These are phyloP conservation scores for Mus musculus DNA, from an alignment of 2,113 vertebrate species.

Conservation along the genomic window DNA sequence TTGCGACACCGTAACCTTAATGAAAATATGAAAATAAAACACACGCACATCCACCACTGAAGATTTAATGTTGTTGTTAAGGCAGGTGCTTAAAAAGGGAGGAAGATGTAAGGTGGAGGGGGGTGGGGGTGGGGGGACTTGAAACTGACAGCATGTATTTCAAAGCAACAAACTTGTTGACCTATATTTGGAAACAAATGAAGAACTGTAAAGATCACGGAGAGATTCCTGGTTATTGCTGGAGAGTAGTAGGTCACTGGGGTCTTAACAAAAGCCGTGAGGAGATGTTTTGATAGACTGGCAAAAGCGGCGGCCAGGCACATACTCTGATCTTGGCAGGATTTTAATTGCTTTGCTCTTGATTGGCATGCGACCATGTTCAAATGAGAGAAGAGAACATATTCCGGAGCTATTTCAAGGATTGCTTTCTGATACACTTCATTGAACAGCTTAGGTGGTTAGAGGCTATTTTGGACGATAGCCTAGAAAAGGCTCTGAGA, in stretches of 20 bases:
- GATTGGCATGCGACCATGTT: constrained; percentile 82
- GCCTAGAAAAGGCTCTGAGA: constrained; percentile 83
- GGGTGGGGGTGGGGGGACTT: not conserved
- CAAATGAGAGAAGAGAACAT: constrained; percentile 81
- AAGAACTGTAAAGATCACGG: constrained; percentile 67
- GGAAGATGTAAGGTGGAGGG: not conserved
- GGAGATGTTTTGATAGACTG: constrained; percentile 83
- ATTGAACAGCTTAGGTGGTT: constrained; percentile 84
- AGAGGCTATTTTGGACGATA: constrained; percentile 85
- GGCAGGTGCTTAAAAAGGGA: not conserved
- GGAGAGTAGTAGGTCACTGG: not conserved
- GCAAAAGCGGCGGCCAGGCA: constrained; percentile 75
- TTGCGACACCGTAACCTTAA: not conserved
- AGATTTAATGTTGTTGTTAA: not conserved
- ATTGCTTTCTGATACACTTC: constrained; percentile 83
- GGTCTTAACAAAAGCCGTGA: constrained; percentile 66
- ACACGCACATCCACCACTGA: not conserved
- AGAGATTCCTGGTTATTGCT: constrained; percentile 73
- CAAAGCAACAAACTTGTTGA: constrained; percentile 78
- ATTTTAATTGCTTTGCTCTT: constrained; percentile 88
- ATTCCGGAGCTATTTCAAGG: constrained; percentile 83
- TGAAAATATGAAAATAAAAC: constrained; percentile 37
- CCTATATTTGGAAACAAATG: constrained; percentile 79
- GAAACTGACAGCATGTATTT: constrained; percentile 64
- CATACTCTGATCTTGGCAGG: constrained; percentile 85